phyloP scores from a whole-genome alignment of 2,888 invertebrate genomes.

The Drosophila paranaensis region DNA sequence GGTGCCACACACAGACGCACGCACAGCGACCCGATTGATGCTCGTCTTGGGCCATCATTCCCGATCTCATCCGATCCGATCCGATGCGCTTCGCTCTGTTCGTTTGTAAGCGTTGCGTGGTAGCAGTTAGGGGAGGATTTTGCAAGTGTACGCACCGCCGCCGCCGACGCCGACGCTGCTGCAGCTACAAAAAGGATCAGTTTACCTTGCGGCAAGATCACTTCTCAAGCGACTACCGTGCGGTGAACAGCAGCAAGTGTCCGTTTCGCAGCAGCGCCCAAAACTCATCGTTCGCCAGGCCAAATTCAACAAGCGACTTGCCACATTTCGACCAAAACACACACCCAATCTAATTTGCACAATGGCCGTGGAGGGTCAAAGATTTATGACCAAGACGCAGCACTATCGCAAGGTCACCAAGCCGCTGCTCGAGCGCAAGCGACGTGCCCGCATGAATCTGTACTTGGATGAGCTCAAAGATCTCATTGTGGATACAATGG shows the following conservation, averaged over 20 bases:
- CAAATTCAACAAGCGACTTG: slow-evolving; percentile 24
- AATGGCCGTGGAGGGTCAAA: slow-evolving; percentile 84
- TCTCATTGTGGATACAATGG: slow-evolving; percentile 92
- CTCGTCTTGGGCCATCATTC: slow-evolving; percentile 54
- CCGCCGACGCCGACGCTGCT: slow-evolving; percentile 43
- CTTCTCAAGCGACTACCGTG: slow-evolving; percentile 83
- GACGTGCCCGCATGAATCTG: slow-evolving; percentile 95
- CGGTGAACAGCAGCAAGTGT: slow-evolving; percentile 72
- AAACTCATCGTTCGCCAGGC: slow-evolving; percentile 14
- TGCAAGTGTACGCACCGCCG: slow-evolving; percentile 66
- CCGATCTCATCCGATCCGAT: slow-evolving; percentile 46
- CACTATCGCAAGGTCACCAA: slow-evolving; percentile 97
- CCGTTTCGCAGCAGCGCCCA: slow-evolving; percentile 18
- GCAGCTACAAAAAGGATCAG: slow-evolving; percentile 83
- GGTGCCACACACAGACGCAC: slow-evolving; percentile 52
- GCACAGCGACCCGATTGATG: slow-evolving; percentile 67
- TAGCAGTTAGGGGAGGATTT: slow-evolving; percentile 80
- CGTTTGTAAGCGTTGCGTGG: slow-evolving; percentile 66
- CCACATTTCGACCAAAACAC: slow-evolving; percentile 12
- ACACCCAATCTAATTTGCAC: slow-evolving; percentile 20
- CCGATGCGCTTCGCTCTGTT: slow-evolving; percentile 35
- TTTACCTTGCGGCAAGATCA: slow-evolving; percentile 83
- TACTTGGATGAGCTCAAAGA: slow-evolving; percentile 96
- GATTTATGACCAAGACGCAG: slow-evolving; percentile 92
- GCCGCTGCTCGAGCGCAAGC: slow-evolving; percentile 94